These are phyloP conservation scores for Parasteatoda tepidariorum DNA, from an alignment of 1,140 invertebrate species.

Conservation along the genomic window DNA sequence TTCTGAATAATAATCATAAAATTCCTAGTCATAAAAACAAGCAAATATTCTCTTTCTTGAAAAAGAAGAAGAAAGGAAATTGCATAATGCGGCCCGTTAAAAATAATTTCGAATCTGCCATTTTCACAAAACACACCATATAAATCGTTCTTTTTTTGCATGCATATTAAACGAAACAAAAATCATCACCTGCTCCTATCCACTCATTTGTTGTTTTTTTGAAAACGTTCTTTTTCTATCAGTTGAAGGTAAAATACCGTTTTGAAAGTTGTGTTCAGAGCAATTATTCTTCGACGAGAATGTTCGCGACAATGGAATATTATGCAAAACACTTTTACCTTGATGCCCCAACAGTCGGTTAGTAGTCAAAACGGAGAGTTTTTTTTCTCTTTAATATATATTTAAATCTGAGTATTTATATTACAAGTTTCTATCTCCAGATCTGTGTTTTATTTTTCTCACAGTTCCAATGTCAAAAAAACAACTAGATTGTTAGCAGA, in stretches of 20 bases:
- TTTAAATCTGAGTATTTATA: no score
- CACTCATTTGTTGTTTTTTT: no score
- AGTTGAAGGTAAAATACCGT: background rate
- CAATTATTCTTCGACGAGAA: background rate
- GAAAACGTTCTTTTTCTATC: background rate
- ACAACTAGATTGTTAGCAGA: background rate
- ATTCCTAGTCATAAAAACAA: no score
- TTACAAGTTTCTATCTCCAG: background rate
- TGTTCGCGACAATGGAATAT: background rate
- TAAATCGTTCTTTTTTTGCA: slow-evolving; percentile 4
- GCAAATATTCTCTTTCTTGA: no score
- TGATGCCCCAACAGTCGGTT: background rate
- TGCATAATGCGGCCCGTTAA: no score
- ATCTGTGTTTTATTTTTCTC: background rate
- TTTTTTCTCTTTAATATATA: no score
- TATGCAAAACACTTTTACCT: background rate
- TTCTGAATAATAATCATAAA: no score
- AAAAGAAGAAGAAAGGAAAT: no score
- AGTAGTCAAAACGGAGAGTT: no score
- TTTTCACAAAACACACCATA: no score
- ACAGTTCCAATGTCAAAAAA: slow-evolving; percentile 20
- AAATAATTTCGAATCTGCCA: no score
- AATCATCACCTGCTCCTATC: background rate
- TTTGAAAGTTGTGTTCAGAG: background rate
- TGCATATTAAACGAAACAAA: background rate